Conservation (phyloP, 2,113 vertebrate genomes). For the Phalacrocorax brasilianus region DNA sequence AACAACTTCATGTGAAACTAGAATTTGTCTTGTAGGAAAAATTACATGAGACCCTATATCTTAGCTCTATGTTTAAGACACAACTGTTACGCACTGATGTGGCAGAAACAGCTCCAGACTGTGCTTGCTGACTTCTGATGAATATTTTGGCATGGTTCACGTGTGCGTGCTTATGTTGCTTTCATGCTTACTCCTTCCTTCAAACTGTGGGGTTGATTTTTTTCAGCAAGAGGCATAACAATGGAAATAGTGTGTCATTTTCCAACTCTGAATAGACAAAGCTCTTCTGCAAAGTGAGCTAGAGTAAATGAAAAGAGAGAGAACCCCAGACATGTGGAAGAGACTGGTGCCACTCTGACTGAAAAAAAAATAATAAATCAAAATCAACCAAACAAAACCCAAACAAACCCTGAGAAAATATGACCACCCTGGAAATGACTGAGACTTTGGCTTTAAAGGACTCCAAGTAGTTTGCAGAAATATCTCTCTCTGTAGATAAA, state of each 20-base stretch:
- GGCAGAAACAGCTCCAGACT: background rate
- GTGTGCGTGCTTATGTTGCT: background rate
- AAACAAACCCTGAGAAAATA: background rate
- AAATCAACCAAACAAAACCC: no score
- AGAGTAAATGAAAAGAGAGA: background rate
- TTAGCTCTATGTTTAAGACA: background rate
- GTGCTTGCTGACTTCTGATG: background rate
- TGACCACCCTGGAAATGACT: background rate
- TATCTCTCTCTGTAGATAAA: background rate
- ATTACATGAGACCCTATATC: background rate
- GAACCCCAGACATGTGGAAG: background rate
- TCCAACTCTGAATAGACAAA: background rate
- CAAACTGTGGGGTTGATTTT: background rate
- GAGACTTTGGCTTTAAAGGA: background rate
- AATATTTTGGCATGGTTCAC: rapidly evolving
- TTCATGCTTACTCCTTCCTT: background rate
- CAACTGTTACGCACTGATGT: background rate
- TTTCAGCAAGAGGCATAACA: background rate
- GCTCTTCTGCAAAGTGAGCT: background rate
- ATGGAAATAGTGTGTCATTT: background rate
- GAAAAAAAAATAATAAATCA: background rate
- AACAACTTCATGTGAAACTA: background rate
- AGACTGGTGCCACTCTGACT: background rate
- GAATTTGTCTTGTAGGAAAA: background rate
- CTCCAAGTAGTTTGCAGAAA: background rate